A percentile compares a stretch with the other conserved stretches of the same genome.
phyloP scores from a whole-genome alignment of 2,113 vertebrate species.

The Nyctereutes procyonoides region DNA sequence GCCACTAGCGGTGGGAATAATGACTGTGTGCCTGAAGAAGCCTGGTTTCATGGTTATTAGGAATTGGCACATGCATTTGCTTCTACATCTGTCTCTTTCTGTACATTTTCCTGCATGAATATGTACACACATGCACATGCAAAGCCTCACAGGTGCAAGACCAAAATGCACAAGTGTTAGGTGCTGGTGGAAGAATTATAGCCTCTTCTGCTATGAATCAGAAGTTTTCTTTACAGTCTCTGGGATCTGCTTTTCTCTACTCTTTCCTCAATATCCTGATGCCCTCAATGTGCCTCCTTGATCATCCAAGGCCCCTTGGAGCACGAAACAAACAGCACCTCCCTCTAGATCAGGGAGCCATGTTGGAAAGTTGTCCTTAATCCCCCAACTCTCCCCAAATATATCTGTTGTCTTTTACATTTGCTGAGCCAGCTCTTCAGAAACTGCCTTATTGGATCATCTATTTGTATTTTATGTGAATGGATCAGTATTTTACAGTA shows the following conservation, averaged over 20 bases:
- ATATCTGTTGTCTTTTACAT: not conserved
- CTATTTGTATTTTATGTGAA: not conserved
- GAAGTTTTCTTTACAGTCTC: not conserved
- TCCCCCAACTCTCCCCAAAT: not conserved
- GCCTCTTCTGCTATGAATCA: not conserved
- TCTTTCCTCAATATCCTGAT: not conserved
- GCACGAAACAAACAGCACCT: not conserved
- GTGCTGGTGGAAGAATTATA: not conserved
- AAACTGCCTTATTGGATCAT: slow-evolving; percentile 13
- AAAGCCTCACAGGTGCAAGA: not conserved
- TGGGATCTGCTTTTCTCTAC: not conserved
- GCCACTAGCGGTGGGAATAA: not conserved
- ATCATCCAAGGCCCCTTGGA: not conserved
- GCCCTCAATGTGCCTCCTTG: not conserved
- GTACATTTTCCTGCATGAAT: not conserved
- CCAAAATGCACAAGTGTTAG: not conserved
- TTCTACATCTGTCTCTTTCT: not conserved
- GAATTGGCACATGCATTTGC: not conserved
- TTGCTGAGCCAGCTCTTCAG: not conserved
- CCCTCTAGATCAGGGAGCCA: not conserved
- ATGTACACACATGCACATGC: not conserved
- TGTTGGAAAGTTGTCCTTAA: not conserved
- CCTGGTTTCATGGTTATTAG: not conserved
- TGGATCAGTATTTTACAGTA: not conserved
- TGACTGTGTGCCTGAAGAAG: not conserved